Evolutionary conservation across 2,113 vertebrate species (phyloP).

Genomic region (Catharus bicknelli): DNA sequence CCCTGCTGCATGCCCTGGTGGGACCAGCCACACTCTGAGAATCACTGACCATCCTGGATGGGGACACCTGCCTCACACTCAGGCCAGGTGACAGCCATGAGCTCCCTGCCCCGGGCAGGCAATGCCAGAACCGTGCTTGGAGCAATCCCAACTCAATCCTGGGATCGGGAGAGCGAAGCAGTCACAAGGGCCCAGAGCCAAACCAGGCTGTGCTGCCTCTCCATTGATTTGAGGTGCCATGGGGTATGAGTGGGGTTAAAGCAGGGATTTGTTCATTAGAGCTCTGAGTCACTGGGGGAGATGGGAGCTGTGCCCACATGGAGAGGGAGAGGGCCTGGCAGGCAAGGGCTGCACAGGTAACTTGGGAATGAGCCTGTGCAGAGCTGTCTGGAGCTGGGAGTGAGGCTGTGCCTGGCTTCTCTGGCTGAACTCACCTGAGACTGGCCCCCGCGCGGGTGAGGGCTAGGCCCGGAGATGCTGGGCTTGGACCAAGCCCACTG

Average conservation of each 20-base stretch:
- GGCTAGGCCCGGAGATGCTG: conserved; percentile 82
- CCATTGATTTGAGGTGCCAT: background rate
- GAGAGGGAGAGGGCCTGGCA: background rate
- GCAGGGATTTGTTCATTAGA: background rate
- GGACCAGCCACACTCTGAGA: rapidly evolving
- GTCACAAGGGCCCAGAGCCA: background rate
- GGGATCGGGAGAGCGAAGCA: rapidly evolving
- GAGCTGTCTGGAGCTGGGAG: background rate
- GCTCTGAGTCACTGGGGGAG: background rate
- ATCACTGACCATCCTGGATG: rapidly evolving
- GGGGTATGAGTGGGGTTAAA: background rate
- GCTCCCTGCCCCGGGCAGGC: background rate
- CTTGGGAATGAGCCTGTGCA: background rate
- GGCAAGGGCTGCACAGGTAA: background rate
- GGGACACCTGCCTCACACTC: background rate
- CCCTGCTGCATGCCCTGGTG: background rate
- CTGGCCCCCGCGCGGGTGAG: conserved; percentile 93
- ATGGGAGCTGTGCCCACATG: background rate
- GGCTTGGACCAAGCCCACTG: conserved; percentile 98
- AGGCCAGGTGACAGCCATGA: rapidly evolving
- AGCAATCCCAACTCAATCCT: rapidly evolving
- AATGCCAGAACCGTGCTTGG: rapidly evolving
- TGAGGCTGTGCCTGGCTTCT: background rate
- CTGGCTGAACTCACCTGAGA: conserved; percentile 84
- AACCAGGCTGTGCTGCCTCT: background rate